Evolutionary conservation across 2,888 invertebrate species (phyloP).

Genomic region (Eumerus sabulonum): DNA sequence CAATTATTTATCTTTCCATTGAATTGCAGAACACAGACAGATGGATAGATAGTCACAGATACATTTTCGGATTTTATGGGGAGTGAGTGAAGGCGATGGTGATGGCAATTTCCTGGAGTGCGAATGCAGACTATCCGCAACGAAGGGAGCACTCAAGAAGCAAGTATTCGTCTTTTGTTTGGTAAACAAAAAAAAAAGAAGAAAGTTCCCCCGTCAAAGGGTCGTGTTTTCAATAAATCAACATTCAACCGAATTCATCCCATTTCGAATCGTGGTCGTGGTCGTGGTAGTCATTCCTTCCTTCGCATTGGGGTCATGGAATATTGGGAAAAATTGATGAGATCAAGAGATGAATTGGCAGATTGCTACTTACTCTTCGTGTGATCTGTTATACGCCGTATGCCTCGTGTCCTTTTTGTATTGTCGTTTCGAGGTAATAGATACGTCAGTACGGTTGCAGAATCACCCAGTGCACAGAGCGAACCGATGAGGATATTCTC

Average conservation of each 20-base stretch:
- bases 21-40: constrained; percentile 53
- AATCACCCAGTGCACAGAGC: constrained; percentile 18
- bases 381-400: constrained; percentile 25
- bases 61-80: constrained; percentile 53
- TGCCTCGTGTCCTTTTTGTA: constrained; percentile 49
- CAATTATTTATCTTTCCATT: constrained; percentile 66
- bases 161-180: constrained; percentile 4
- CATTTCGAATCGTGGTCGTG: not conserved
- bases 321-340: constrained; percentile 58
- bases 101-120: constrained; percentile 58
- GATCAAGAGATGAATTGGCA: constrained; percentile 64
- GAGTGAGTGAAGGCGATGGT: constrained; percentile 20
- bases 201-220: constrained; percentile 17
- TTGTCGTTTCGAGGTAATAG: constrained; percentile 56
- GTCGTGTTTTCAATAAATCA: constrained; percentile 66
- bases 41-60: constrained; percentile 41
- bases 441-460: constrained; percentile 27
- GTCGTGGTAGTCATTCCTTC: constrained; percentile 44
- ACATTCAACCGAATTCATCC: constrained; percentile 48
- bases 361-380: constrained; percentile 26
- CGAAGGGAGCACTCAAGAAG: too few species aligned
- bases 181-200: too few species aligned
- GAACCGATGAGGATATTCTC: constrained; percentile 61
- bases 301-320: constrained; percentile 56
- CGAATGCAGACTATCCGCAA: too few species aligned